Evolutionary conservation across 2,888 invertebrate species (phyloP).

Genomic region (Asteroscopus sphinx): DNA sequence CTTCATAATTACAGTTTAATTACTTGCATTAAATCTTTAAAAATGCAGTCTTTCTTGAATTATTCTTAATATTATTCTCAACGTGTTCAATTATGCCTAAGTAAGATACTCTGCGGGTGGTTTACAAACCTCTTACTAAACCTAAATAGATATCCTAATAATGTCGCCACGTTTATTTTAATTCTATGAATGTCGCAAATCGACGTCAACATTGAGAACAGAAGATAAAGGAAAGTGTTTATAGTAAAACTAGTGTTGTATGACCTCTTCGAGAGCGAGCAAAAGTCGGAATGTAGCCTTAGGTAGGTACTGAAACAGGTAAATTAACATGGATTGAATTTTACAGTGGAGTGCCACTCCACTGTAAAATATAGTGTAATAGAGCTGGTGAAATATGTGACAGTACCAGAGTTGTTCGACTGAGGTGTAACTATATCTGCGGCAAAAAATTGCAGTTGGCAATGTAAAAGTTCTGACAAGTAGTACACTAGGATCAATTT

Average conservation of each 20-base stretch:
- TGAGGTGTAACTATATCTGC: background rate
- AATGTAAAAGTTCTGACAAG: background rate
- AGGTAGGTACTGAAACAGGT: background rate
- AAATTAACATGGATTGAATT: background rate
- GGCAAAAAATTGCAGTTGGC: background rate
- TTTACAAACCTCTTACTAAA: constrained; percentile 12
- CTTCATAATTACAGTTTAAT: no score
- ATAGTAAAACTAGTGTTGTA: no score
- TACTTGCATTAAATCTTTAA: no score
- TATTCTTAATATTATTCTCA: no score
- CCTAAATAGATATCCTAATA: background rate
- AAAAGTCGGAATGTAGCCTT: background rate
- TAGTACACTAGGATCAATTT: background rate
- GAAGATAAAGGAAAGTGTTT: no score
- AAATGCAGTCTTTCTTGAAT: no score
- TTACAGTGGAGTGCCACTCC: background rate
- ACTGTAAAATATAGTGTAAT: no score
- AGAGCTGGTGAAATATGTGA: constrained; percentile 1
- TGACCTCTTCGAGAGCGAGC: background rate
- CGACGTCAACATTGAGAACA: no score
- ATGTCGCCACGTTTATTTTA: no score
- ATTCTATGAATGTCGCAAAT: no score
- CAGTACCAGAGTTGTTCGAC: background rate
- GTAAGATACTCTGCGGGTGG: constrained; percentile 21
- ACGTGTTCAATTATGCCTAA: constrained; percentile 18